Evolutionary conservation across 2,113 vertebrate genomes (phyloP), one percentile per base, ranked within the genome.

Genomic region (Upupa epops): DNA sequence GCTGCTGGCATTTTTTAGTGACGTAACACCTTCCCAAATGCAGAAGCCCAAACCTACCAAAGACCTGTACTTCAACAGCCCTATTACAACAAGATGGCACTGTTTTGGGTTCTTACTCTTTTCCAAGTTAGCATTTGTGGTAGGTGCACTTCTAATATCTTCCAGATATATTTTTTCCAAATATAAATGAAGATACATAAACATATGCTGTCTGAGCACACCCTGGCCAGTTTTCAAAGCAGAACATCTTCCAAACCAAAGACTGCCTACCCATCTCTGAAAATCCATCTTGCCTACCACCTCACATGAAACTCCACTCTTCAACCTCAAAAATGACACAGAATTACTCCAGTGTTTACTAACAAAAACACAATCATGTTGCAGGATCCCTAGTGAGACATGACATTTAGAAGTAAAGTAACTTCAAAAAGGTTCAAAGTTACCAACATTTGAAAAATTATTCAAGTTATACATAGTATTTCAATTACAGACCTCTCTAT

Each of bases 131-230:
- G 13, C 2, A 40, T 54, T 26, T 5, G 9, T 17, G 18, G 8
- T 21, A 22, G 3, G 2, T 28, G 9, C 40, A 24, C 29, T 52
- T 52, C 24, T 14, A 21, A 37, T 25, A 52, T 60, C 3, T 56
- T 60, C 45, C 24, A 42, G 6, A 7, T 8, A 37, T 3, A 8
- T 0, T 2, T 26, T 0, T 2, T 26, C 26, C 68, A 48, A n/a
- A 2, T 10, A 28, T 1, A 37, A 64, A 45, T 29, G 5, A 7
- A 52, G 34, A 29, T 5, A 68, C n/a, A 13, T 25, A 5, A 29
- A 15, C 1, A 17, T 0, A 10, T 3, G 21, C 20, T 82, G 25
- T 3, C 14, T 28, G 42, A 64, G 56, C 61, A 46, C 52, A 46
- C 11, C 4, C 13, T 3, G 52, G 37, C 5, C 46, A 54, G 19